Conservation (phyloP, 2,888 invertebrate genomes). For the Agrypnus murinus region DNA sequence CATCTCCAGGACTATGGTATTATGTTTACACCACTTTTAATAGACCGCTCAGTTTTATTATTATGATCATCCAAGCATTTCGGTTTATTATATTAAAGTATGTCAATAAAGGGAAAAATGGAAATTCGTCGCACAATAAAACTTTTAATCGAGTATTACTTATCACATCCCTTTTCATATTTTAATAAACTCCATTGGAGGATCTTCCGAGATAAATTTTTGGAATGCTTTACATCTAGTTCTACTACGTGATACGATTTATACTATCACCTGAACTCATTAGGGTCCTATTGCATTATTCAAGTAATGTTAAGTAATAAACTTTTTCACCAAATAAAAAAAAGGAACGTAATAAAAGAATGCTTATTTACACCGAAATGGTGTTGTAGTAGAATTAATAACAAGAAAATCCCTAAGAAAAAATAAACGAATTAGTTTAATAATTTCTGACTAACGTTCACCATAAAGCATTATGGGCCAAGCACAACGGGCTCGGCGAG, state of each 20-base stretch:
- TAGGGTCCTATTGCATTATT: not conserved
- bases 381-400: conserved; percentile 44
- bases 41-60: conserved; percentile 47
- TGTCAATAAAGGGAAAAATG: conserved; percentile 46
- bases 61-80: conserved; percentile 44
- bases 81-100: conserved; percentile 44
- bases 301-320: not conserved
- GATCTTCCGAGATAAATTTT: conserved; percentile 25
- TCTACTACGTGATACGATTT: conserved; percentile 29
- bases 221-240: conserved; percentile 7
- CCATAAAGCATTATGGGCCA: conserved; percentile 48
- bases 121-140: conserved; percentile 38
- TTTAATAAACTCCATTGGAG: conserved; percentile 20
- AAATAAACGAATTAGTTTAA: conserved; percentile 49
- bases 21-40: conserved; percentile 50
- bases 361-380: conserved; percentile 5
- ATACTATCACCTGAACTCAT: not conserved
- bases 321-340: not conserved
- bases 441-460: conserved; percentile 44
- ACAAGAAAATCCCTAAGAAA: conserved; percentile 21
- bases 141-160: conserved; percentile 37
- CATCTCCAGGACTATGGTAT: conserved; percentile 39
- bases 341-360: not conserved
- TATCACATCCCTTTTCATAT: conserved; percentile 30
- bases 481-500: conserved; percentile 41